Conservation (phyloP, 2,113 vertebrate species). For the Butorides virescens region DNA sequence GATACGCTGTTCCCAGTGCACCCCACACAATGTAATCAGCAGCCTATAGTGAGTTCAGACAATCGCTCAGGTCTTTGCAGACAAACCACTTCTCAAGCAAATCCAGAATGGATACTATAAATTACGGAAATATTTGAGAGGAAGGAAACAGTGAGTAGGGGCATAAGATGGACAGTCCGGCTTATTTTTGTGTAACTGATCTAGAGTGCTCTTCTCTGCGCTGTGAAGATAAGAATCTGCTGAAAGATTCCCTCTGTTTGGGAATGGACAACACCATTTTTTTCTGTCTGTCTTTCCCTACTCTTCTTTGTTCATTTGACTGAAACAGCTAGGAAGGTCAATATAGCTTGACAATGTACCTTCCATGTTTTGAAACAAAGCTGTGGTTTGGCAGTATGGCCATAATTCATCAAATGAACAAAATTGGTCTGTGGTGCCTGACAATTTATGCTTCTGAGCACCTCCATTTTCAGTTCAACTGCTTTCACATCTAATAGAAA, state of each 20-base stretch:
- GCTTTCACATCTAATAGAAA: neutral
- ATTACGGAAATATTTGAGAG: neutral
- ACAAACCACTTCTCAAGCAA: neutral
- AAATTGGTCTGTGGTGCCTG: neutral
- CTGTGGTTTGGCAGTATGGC: neutral
- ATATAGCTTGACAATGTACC: neutral
- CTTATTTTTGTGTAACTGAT: neutral
- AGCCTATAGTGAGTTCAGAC: neutral
- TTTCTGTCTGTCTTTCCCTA: neutral
- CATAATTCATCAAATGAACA: neutral
- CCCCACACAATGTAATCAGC: neutral
- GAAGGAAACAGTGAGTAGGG: neutral
- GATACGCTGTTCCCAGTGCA: neutral
- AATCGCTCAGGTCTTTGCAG: neutral
- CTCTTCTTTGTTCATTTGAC: neutral
- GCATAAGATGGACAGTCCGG: neutral
- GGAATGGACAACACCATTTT: neutral
- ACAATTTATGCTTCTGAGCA: neutral
- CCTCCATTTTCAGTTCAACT: neutral
- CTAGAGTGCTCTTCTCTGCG: neutral
- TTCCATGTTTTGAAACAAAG: neutral
- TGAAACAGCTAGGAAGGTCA: neutral
- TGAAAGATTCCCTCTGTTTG: neutral
- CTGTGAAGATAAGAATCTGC: neutral
- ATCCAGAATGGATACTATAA: neutral